A percentile compares a stretch with the other conserved stretches of the same genome.
Conservation (phyloP, 2,797 vertebrate genomes). For the Sebastes cheni region DNA sequence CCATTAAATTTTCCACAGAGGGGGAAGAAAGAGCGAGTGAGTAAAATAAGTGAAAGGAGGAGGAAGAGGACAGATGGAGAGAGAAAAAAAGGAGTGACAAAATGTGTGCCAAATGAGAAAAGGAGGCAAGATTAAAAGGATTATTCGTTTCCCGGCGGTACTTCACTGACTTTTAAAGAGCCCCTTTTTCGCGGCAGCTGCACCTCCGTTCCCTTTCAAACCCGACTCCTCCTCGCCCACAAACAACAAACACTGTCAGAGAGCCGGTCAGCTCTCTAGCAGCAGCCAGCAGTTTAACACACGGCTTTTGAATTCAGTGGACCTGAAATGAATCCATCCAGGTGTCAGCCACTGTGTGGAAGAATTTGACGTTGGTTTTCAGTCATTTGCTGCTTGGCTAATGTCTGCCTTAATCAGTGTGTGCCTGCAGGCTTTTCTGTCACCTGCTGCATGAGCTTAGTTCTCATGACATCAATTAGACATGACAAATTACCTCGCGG, state of each 20-base stretch:
- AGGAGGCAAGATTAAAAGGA: conserved; percentile 74
- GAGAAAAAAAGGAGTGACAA: conserved; percentile 67
- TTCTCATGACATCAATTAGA: conserved; percentile 49
- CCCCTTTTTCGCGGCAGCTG: conserved; percentile 65
- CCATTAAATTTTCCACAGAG: conserved; percentile 81
- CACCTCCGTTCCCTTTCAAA: conserved; percentile 69
- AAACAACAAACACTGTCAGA: conserved; percentile 66
- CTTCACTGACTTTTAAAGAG: conserved; percentile 72
- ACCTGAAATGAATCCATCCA: conserved; percentile 58
- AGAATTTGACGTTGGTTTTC: conserved; percentile 23
- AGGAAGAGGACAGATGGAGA: conserved; percentile 69
- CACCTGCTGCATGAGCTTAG: conserved; percentile 46
- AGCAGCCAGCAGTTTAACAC: conserved; percentile 50
- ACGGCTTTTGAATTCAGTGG: conserved; percentile 46
- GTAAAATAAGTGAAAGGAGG: conserved; percentile 61
- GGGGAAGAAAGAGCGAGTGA: conserved; percentile 63
- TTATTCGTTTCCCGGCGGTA: conserved; percentile 66
- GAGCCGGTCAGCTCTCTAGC: conserved; percentile 48
- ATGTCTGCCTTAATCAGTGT: conserved; percentile 28
- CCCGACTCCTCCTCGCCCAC: conserved; percentile 49
- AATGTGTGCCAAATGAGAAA: conserved; percentile 77
- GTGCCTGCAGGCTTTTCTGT: conserved; percentile 48
- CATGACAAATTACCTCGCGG: conserved; percentile 32
- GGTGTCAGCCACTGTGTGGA: conserved; percentile 44
- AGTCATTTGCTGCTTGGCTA: conserved; percentile 1